phyloP scores from a whole-genome alignment of 2,113 vertebrate genomes.

The Gallinago paraguaiae region DNA sequence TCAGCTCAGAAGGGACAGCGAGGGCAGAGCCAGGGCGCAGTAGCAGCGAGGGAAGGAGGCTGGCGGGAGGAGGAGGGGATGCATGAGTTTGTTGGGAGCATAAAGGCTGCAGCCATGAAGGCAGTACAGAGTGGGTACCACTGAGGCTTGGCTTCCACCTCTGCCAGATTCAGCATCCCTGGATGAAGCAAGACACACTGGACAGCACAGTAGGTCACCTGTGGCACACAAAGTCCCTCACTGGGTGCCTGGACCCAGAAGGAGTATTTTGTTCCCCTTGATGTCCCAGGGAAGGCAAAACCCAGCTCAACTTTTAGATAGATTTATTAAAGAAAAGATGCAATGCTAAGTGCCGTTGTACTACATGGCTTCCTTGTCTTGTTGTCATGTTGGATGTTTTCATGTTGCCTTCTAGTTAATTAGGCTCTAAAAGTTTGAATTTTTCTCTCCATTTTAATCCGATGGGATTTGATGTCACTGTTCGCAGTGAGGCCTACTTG shows the following conservation, averaged over 20 bases:
- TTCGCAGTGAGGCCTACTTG: background rate
- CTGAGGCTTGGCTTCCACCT: background rate
- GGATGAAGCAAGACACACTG: background rate
- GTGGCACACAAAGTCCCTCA: background rate
- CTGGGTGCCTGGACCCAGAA: background rate
- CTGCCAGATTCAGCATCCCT: background rate
- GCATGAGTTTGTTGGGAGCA: fast-evolving
- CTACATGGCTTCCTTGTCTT: background rate
- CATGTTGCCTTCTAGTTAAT: background rate
- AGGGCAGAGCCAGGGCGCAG: fast-evolving
- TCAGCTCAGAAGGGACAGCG: background rate
- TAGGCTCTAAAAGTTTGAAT: background rate
- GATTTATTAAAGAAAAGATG: background rate
- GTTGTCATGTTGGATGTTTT: background rate
- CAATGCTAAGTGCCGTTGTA: background rate
- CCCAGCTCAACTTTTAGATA: background rate
- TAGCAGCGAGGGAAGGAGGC: background rate
- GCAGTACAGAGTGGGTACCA: background rate
- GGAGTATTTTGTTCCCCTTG: fast-evolving
- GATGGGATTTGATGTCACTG: background rate
- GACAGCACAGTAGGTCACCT: fast-evolving
- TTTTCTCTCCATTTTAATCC: background rate
- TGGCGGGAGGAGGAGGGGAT: background rate
- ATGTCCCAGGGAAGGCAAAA: background rate
- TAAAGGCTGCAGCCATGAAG: background rate